These are phyloP conservation scores for Eucidaris tribuloides DNA, from an alignment of 35 echinoderm and acorn worm genomes.

Conservation along the genomic window DNA sequence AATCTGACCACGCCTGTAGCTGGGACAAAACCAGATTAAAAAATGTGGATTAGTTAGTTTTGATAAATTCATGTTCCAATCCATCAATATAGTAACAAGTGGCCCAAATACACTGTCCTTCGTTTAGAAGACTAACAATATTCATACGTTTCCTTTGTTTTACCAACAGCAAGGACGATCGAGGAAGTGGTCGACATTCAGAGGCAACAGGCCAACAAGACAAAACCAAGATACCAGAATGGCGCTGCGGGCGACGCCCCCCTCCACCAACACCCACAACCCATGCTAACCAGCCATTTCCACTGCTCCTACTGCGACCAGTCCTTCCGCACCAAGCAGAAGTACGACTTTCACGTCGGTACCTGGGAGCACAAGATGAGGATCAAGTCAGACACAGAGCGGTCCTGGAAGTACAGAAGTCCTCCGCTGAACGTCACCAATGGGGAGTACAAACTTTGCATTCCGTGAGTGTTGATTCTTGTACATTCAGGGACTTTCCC, in stretches of 20 bases:
- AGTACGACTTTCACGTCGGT: slow-evolving; percentile 54
- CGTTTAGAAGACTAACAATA: no score
- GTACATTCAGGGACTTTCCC: no score
- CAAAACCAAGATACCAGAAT: no score
- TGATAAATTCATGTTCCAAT: no score
- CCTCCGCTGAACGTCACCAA: slow-evolving; percentile 69
- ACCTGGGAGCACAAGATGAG: slow-evolving; percentile 51
- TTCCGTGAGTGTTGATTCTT: no score
- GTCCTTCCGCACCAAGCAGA: slow-evolving; percentile 28
- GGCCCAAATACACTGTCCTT: no score
- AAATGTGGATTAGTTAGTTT: no score
- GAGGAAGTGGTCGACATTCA: slow-evolving; percentile 21
- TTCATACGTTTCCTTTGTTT: no score
- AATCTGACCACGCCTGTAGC: no score
- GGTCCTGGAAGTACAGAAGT: slow-evolving; percentile 69
- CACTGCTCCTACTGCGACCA: slow-evolving; percentile 68
- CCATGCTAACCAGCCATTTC: not conserved
- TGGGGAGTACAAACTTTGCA: slow-evolving; percentile 54
- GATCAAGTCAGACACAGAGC: slow-evolving; percentile 79
- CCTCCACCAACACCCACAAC: not conserved
- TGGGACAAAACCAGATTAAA: no score
- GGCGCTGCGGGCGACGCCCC: not conserved
- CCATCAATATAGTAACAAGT: no score
- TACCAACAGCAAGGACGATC: not conserved
- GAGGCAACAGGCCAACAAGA: not conserved